Base-by-base conservation (phyloP, 2,888 invertebrate genomes). In the Incurvaria masculella region DNA sequence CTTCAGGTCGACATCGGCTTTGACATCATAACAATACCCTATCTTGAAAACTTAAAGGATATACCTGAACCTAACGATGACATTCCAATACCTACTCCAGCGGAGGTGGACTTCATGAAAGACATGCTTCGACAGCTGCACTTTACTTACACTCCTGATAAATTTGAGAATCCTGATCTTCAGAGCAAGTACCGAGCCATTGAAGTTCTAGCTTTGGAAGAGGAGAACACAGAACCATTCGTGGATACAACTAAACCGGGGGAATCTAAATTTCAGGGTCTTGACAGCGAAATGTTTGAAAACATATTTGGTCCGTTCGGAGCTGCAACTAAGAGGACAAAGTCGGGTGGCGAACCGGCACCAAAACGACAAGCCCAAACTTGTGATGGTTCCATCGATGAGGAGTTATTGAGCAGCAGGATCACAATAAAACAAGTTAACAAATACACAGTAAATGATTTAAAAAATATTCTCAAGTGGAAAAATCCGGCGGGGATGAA, bases 11-110 rank as follows among this genome's bases (percentile, higher is more conserved):
- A 81, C 41, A 80, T 86, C 56, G 90, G 89, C 2, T 90, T 90
- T 67, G 86, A 88, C 66, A 76, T 89, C 2, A 73, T 88, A 33
- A 81, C 79, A 55, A 67, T 89, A 53, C 90, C 89, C 11, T 87
- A 82, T 64, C 80, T 83, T 42, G 88, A 88, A 62, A 82, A 82
- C 69, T 68, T 76, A 2, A 62, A 76, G 47, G 68, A 82, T 47
- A 56, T 82, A 21, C 62, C 69, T 41, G 61, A 65, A 47, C 60
- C 48, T 65, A 66, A 45, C 66, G 69, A 21, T 72, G 72, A 56
- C 65, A 66, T 40, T 53, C 44, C 1, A 54, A 58, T 4, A 59
- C 76, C 82, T 19, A 67, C 76, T 19, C 60, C 63, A 14, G 76
- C 76, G 21, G 79, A 84, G 57, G 79, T 85, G 49, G 72, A 69